Evolutionary conservation across 2,888 invertebrate genomes (phyloP).

Genomic region (Drosophila antonietae): DNA sequence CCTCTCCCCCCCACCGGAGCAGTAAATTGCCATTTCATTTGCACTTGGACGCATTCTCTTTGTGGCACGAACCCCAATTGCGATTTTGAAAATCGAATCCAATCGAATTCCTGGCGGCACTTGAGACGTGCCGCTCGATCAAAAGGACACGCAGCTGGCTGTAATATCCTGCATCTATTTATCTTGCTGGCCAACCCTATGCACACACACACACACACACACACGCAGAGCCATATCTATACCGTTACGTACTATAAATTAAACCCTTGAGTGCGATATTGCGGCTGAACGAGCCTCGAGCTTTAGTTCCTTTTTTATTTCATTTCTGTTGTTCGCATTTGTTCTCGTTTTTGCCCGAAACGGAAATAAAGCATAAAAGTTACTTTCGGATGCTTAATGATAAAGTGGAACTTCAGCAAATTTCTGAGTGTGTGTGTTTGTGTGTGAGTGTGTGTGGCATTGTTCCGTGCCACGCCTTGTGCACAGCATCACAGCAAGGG

Average conservation of each 20-base stretch:
- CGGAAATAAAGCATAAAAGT: constrained; percentile 79
- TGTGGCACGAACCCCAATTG: constrained; percentile 21
- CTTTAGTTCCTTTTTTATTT: constrained; percentile 45
- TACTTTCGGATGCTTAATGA: constrained; percentile 76
- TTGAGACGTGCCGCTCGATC: constrained; percentile 58
- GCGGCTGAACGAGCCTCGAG: constrained; percentile 71
- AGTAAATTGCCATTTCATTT: constrained; percentile 53
- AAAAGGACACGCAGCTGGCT: constrained; percentile 60
- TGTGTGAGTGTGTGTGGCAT: constrained; percentile 24
- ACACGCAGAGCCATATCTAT: background rate
- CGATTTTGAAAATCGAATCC: constrained; percentile 16
- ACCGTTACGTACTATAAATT: constrained; percentile 54
- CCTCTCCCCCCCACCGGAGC: constrained; percentile 19
- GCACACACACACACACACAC: constrained; percentile 34
- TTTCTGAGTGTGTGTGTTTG: constrained; percentile 20
- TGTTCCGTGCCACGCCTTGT: constrained; percentile 53
- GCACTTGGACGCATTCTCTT: constrained; percentile 40
- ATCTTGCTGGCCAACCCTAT: constrained; percentile 56
- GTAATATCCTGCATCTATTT: constrained; percentile 76
- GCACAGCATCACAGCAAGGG: constrained; percentile 39
- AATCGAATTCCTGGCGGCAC: constrained; percentile 51
- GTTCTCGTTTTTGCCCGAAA: constrained; percentile 34
- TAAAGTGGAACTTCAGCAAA: constrained; percentile 58
- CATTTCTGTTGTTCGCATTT: constrained; percentile 5
- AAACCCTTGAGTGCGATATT: constrained; percentile 77